phyloP scores from a whole-genome alignment of 2,888 invertebrate species.

The Pachydiplax longipennis region DNA sequence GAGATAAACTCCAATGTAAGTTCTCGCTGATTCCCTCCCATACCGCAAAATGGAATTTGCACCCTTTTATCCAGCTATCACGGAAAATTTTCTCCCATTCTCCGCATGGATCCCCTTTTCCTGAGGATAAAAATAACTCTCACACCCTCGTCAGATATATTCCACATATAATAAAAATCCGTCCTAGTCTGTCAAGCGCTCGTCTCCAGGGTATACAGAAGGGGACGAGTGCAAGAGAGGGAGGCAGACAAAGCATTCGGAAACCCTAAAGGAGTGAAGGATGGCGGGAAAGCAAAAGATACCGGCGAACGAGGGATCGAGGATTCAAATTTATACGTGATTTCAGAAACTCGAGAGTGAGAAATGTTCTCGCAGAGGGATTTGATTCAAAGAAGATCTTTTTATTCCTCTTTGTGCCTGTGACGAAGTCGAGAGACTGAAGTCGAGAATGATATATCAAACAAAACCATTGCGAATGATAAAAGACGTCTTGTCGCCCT shows the following conservation, averaged over 20 bases:
- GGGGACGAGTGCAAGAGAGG: neutral
- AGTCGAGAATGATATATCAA: neutral
- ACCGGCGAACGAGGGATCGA: neutral
- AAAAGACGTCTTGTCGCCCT: neutral
- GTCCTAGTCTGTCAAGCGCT: slow-evolving; percentile 22
- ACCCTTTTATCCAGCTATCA: neutral
- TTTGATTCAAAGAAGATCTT: neutral
- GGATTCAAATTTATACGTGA: slow-evolving; percentile 10
- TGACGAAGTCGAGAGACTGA: neutral
- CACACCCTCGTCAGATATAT: slow-evolving; percentile 10
- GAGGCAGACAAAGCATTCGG: neutral
- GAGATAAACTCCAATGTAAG: too few species aligned
- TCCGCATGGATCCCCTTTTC: neutral
- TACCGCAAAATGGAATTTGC: neutral
- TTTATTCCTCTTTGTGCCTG: neutral
- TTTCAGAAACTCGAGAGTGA: neutral
- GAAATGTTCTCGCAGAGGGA: neutral
- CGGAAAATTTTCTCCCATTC: neutral
- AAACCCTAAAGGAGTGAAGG: slow-evolving; percentile 18
- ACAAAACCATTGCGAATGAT: neutral
- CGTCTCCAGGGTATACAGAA: slow-evolving; percentile 22
- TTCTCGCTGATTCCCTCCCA: neutral
- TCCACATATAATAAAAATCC: slow-evolving; percentile 39
- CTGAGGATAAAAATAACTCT: neutral
- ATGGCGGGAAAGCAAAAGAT: neutral